Percentiles rank a stretch among this genome's conserved stretches.
phyloP scores from a whole-genome alignment of 2,888 invertebrate species.

The Sphinx pinastri region DNA sequence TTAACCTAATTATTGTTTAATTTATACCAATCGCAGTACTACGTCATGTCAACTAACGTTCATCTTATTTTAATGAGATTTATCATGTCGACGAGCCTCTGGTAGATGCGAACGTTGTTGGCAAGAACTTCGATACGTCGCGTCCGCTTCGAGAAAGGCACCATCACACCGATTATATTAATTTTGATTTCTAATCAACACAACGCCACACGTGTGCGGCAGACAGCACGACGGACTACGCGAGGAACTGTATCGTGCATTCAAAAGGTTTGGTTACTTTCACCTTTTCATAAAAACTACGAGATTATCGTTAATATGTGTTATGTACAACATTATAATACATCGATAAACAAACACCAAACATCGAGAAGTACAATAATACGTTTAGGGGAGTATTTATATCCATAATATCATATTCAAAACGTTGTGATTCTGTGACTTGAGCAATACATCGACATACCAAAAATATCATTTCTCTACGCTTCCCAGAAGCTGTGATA shows the following conservation, averaged over 20 bases:
- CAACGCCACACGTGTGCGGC: constrained; percentile 60
- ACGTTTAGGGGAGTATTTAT: constrained; percentile 26
- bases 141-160: constrained; percentile 66
- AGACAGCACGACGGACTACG: constrained; percentile 78
- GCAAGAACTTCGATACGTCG: constrained; percentile 56
- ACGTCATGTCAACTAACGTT: constrained; percentile 65
- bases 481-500: constrained; percentile 75
- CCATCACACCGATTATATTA: constrained; percentile 33
- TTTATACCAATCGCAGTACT: constrained; percentile 65
- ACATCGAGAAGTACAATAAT: constrained; percentile 26
- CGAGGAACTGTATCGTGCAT: constrained; percentile 84
- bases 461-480: constrained; percentile 74
- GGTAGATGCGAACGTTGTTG: constrained; percentile 58
- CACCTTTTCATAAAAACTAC: constrained; percentile 59
- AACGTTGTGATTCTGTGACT: constrained; percentile 61
- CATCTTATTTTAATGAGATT: constrained; percentile 60
- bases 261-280: constrained; percentile 74
- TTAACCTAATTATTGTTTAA: constrained; percentile 63
- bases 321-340: constrained; percentile 66
- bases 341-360: constrained; percentile 56
- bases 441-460: constrained; percentile 80
- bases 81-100: constrained; percentile 62
- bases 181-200: constrained; percentile 24
- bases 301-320: constrained; percentile 54
- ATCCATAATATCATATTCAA: constrained; percentile 20